A percentile compares a stretch with the other conserved stretches of the same genome.
Evolutionary conservation across 1,140 invertebrate genomes (phyloP).

Genomic region (Drosophila albomicans): DNA sequence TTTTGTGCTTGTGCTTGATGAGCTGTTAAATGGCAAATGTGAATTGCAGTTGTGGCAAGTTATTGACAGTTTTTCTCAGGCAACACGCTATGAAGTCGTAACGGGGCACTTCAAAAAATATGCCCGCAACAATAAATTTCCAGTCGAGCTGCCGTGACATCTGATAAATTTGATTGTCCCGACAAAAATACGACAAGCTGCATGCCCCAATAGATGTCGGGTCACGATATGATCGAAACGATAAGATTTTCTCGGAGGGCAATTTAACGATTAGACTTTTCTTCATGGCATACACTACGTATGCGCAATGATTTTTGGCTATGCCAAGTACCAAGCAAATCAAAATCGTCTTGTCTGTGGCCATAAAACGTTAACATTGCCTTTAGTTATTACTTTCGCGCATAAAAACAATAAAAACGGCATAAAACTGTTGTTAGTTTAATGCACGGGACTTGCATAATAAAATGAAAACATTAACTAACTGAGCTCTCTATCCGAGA

Average conservation of each 20-base stretch:
- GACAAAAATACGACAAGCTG: slow-evolving; percentile 35
- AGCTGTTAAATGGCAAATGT: slow-evolving; percentile 64
- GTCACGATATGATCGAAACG: slow-evolving; percentile 64
- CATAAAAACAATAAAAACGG: slow-evolving; percentile 61
- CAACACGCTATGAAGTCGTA: slow-evolving; percentile 60
- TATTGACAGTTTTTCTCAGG: slow-evolving; percentile 57
- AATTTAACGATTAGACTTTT: slow-evolving; percentile 45
- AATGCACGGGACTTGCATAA: slow-evolving; percentile 50
- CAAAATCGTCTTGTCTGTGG: not conserved
- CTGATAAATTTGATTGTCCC: slow-evolving; percentile 55
- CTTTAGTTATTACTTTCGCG: slow-evolving; percentile 24
- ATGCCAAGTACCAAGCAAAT: slow-evolving; percentile 5
- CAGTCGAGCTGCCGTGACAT: slow-evolving; percentile 43
- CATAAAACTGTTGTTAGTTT: slow-evolving; percentile 75
- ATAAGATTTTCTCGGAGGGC: slow-evolving; percentile 66
- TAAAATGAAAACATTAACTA: slow-evolving; percentile 72
- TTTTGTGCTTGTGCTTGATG: slow-evolving; percentile 47
- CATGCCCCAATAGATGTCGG: slow-evolving; percentile 6
- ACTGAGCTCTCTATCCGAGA: slow-evolving; percentile 30
- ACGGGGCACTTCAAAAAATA: slow-evolving; percentile 66
- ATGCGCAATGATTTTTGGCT: slow-evolving; percentile 5
- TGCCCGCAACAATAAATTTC: slow-evolving; percentile 63
- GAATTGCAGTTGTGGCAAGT: slow-evolving; percentile 22
- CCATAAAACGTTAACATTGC: slow-evolving; percentile 55
- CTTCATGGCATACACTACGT: not conserved